These are phyloP conservation scores for Pemphredon lugubris DNA, from an alignment of 2,888 invertebrate genomes.

Conservation along the genomic window DNA sequence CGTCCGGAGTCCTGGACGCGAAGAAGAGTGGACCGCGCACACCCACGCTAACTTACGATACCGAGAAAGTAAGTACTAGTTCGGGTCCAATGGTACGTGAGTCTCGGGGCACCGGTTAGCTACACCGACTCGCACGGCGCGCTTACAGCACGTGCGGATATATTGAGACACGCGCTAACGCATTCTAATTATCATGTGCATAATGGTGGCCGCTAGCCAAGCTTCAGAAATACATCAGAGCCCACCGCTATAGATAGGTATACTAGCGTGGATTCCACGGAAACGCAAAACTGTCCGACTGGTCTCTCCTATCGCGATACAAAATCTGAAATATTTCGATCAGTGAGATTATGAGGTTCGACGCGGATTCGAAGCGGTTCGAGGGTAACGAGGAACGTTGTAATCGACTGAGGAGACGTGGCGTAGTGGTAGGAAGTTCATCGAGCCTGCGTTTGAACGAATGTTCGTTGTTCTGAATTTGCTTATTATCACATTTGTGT, in stretches of 20 bases:
- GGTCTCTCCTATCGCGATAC: constrained; percentile 35
- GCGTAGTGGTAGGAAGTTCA: too few relatives aligned
- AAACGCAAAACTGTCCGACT: constrained; percentile 34
- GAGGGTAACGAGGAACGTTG: too few relatives aligned
- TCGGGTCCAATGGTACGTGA: constrained; percentile 41
- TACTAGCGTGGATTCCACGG: constrained; percentile 66
- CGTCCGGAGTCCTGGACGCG: constrained; percentile 33
- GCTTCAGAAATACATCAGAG: constrained; percentile 80
- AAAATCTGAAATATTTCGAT: constrained; percentile 17
- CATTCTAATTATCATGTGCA: constrained; percentile 82
- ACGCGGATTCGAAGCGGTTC: too few relatives aligned
- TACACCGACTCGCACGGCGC: constrained; percentile 52
- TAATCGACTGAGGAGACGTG: too few relatives aligned
- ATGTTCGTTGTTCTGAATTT: too few relatives aligned
- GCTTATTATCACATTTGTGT: too few relatives aligned
- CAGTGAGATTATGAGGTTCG: neutral
- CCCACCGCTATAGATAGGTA: constrained; percentile 75
- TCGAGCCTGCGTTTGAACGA: too few relatives aligned
- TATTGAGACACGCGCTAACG: constrained; percentile 81
- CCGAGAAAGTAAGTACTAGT: constrained; percentile 19
- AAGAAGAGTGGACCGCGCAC: constrained; percentile 48
- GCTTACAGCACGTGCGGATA: constrained; percentile 74
- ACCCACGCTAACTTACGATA: constrained; percentile 26
- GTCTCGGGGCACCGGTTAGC: constrained; percentile 42
- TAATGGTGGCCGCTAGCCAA: constrained; percentile 80